Evolutionary conservation across 2,888 invertebrate species (phyloP).

Genomic region (Drosophila sordidapex): DNA sequence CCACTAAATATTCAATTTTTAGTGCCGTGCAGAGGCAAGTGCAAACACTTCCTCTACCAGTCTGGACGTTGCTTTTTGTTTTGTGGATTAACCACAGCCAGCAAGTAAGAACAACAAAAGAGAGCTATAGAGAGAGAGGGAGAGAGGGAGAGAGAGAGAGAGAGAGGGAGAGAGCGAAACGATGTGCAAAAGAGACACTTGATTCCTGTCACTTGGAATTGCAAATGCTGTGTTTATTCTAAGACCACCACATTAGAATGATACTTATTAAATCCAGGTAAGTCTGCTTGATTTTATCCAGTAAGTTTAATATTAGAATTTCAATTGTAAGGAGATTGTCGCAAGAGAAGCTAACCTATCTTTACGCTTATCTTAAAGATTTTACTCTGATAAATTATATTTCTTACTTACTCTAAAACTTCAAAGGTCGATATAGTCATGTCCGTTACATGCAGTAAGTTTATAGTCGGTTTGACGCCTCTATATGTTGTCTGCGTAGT

Average conservation of each 20-base stretch:
- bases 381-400: not conserved
- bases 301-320: not conserved
- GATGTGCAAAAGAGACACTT: conserved; percentile 26
- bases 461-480: not conserved
- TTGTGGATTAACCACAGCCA: conserved; percentile 37
- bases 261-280: conserved; percentile 1
- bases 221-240: conserved; percentile 67
- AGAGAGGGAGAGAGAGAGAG: not conserved
- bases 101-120: not conserved
- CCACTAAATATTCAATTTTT: conserved; percentile 80
- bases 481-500: not conserved
- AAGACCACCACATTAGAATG: conserved; percentile 9
- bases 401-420: too few relatives aligned
- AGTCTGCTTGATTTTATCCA: not conserved
- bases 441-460: not conserved
- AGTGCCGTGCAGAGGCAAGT: conserved; percentile 63
- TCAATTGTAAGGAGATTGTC: not conserved
- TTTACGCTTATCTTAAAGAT: not conserved
- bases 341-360: not conserved
- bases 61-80: conserved; percentile 23
- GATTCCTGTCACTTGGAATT: conserved; percentile 62
- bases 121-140: not conserved
- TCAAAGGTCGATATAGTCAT: not conserved
- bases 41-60: conserved; percentile 65
- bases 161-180: not conserved